phyloP scores from a whole-genome alignment of 2,113 vertebrate species.

The Lasiurus cinereus region DNA sequence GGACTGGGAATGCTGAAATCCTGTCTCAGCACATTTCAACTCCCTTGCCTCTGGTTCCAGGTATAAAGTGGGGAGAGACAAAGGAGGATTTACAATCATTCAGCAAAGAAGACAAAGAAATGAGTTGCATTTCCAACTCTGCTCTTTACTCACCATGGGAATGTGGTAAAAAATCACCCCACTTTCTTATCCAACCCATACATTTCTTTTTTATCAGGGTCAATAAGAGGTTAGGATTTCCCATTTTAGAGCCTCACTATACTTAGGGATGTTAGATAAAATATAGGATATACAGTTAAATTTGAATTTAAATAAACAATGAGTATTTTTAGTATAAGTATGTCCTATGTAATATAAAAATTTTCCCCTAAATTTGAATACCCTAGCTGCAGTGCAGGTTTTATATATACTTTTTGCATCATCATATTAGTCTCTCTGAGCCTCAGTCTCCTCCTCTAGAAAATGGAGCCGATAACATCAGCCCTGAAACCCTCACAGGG shows the following conservation, averaged over 20 bases:
- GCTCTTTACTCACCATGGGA: neutral
- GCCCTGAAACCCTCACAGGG: neutral
- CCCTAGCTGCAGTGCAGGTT: neutral
- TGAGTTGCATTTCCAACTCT: neutral
- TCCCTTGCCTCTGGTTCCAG: neutral
- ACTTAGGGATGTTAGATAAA: neutral
- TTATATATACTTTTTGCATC: neutral
- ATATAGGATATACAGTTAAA: neutral
- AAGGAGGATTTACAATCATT: neutral
- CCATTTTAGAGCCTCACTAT: neutral
- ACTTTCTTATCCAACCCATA: neutral
- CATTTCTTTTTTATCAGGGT: neutral
- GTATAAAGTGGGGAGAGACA: neutral
- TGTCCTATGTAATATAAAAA: neutral
- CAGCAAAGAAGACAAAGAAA: neutral
- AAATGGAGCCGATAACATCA: neutral
- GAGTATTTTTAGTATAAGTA: neutral
- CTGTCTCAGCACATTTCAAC: neutral
- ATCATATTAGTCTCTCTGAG: neutral
- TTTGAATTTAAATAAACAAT: constrained; percentile 36
- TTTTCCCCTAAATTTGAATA: neutral
- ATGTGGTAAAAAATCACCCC: neutral
- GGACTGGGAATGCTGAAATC: neutral
- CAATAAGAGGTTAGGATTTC: neutral
- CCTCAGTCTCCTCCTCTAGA: neutral